Evolutionary conservation across 64 coral and sea anemone genomes (phyloP).

Genomic region (Catalaphyllia jardinei): DNA sequence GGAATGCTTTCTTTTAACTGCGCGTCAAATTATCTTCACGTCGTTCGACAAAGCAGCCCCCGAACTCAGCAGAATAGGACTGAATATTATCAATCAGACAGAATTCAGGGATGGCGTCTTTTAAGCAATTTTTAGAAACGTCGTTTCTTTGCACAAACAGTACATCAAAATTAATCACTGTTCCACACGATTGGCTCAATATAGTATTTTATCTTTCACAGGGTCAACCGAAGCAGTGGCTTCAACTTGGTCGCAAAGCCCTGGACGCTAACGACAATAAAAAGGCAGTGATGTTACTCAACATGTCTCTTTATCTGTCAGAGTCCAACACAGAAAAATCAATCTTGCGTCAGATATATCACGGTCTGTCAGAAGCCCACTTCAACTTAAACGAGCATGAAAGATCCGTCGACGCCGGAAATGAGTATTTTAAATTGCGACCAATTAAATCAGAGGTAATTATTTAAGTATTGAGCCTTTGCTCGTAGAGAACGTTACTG

Average conservation of each 20-base stretch:
- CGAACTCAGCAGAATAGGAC: too few species aligned
- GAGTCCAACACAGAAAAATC: neutral
- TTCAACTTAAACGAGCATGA: slow-evolving; percentile 3
- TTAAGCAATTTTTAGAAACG: too few species aligned
- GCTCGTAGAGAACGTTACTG: too few species aligned
- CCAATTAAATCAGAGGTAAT: slow-evolving; percentile 32
- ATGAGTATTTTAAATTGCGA: slow-evolving; percentile 6
- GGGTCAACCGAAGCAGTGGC: slow-evolving; percentile 38
- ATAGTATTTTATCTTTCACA: neutral
- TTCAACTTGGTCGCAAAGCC: slow-evolving; percentile 31
- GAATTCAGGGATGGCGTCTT: too few species aligned
- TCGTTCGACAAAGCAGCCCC: too few species aligned
- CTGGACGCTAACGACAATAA: slow-evolving; percentile 3
- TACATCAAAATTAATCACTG: too few species aligned
- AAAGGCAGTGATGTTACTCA: slow-evolving; percentile 12
- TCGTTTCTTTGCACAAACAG: too few species aligned
- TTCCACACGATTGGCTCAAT: neutral
- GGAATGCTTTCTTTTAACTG: too few species aligned
- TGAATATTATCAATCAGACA: too few species aligned
- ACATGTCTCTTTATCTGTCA: slow-evolving; percentile 20
- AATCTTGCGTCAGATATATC: neutral
- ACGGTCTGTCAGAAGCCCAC: slow-evolving; percentile 14
- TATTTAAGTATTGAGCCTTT: neutral
- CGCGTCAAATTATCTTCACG: too few species aligned
- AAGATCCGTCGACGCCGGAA: neutral